Evolutionary conservation across 2,113 vertebrate genomes (phyloP).

Genomic region (Hyla sarda): DNA sequence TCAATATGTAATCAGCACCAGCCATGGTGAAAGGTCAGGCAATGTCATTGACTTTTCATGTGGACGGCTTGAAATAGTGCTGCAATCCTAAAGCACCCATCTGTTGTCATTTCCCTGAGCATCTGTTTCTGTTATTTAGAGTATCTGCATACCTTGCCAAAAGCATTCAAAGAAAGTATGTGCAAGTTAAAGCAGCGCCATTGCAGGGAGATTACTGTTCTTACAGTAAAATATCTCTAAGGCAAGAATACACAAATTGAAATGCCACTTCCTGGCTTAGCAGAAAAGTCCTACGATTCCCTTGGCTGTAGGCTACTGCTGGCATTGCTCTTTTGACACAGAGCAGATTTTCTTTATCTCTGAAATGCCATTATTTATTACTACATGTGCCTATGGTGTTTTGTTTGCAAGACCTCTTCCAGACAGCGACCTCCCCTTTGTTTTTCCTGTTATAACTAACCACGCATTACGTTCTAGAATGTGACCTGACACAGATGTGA

Average conservation of each 20-base stretch:
- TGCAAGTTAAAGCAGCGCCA: slow-evolving; percentile 67
- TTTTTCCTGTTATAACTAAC: slow-evolving; percentile 53
- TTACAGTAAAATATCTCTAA: slow-evolving; percentile 70
- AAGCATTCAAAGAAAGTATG: slow-evolving; percentile 58
- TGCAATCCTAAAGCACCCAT: slow-evolving; percentile 46
- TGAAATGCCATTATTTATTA: slow-evolving; percentile 65
- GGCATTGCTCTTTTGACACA: slow-evolving; percentile 58
- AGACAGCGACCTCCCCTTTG: slow-evolving; percentile 56
- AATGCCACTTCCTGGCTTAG: slow-evolving; percentile 67
- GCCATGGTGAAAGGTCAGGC: slow-evolving; percentile 42
- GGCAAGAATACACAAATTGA: slow-evolving; percentile 69
- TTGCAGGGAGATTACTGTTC: slow-evolving; percentile 72
- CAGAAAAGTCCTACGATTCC: slow-evolving; percentile 62
- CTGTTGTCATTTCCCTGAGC: slow-evolving; percentile 55
- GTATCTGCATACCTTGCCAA: slow-evolving; percentile 66
- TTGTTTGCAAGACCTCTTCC: slow-evolving; percentile 62
- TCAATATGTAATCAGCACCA: neutral
- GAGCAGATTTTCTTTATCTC: slow-evolving; percentile 64
- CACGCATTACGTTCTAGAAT: slow-evolving; percentile 28
- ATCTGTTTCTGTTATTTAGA: slow-evolving; percentile 69
- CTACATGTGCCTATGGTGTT: slow-evolving; percentile 56
- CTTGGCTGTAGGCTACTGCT: slow-evolving; percentile 63
- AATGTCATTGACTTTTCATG: slow-evolving; percentile 57
- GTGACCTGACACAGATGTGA: neutral
- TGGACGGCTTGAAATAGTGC: slow-evolving; percentile 46